phyloP scores from a whole-genome alignment of 1,140 invertebrate species.

The Cydia pomonella region DNA sequence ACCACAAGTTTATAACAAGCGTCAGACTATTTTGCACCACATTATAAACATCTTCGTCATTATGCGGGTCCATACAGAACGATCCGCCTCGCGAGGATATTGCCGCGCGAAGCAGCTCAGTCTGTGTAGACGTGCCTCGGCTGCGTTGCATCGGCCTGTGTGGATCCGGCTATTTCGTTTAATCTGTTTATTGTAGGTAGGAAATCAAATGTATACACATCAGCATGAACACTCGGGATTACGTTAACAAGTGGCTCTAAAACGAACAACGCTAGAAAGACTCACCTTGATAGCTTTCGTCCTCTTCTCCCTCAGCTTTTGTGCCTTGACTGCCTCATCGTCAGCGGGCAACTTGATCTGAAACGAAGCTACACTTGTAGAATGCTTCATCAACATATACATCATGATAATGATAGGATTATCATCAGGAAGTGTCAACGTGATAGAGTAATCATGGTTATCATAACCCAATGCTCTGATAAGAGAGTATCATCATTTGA shows the following conservation, averaged over 20 bases:
- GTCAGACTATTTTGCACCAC: too few relatives aligned
- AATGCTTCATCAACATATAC: background rate
- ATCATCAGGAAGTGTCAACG: conserved; percentile 76
- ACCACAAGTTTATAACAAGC: too few relatives aligned
- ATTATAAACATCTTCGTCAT: too few relatives aligned
- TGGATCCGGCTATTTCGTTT: too few relatives aligned
- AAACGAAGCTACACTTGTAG: conserved; percentile 39
- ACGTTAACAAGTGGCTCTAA: background rate
- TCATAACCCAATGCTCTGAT: conserved; percentile 84
- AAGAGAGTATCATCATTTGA: conserved; percentile 78
- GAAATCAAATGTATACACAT: too few relatives aligned
- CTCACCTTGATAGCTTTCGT: conserved; percentile 79
- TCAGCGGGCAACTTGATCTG: conserved; percentile 81
- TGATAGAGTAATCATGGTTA: conserved; percentile 77
- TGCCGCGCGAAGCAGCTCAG: background rate
- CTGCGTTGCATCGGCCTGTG: too few relatives aligned
- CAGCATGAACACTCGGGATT: too few relatives aligned
- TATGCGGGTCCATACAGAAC: too few relatives aligned
- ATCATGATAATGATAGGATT: background rate
- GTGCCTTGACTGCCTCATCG: conserved; percentile 77
- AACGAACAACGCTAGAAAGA: background rate
- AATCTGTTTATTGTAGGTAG: too few relatives aligned
- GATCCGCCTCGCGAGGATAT: too few relatives aligned
- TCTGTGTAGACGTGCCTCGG: too few relatives aligned
- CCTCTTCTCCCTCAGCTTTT: conserved; percentile 79